These are phyloP conservation scores for Eupithecia dodoneata DNA, from an alignment of 2,888 invertebrate genomes.

Conservation along the genomic window DNA sequence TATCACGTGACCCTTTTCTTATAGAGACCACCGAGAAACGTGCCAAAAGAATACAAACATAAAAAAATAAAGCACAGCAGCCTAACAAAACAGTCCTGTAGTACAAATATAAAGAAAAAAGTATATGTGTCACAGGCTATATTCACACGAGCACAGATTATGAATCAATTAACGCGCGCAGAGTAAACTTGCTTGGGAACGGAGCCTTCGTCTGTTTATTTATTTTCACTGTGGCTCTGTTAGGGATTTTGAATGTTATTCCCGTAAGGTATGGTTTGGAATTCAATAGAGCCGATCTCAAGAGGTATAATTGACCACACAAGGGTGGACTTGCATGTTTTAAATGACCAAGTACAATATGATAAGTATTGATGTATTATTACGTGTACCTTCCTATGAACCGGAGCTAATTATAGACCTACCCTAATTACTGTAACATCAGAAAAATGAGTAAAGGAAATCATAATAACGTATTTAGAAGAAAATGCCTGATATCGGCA, in stretches of 20 bases:
- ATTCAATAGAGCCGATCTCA: background rate
- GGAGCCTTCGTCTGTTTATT: slow-evolving; percentile 51
- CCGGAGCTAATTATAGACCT: background rate
- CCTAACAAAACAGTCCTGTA: slow-evolving; percentile 71
- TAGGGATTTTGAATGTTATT: slow-evolving; percentile 22
- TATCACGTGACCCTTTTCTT: slow-evolving; percentile 35
- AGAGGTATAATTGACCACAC: slow-evolving; percentile 41
- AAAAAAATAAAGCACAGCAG: slow-evolving; percentile 61
- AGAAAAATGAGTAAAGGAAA: background rate
- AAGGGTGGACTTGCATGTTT: slow-evolving; percentile 30
- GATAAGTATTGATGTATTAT: background rate
- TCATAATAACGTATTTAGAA: background rate
- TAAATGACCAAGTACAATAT: slow-evolving; percentile 21
- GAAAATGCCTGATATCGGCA: background rate
- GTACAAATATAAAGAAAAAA: slow-evolving; percentile 50
- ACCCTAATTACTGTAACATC: background rate
- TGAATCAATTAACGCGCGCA: slow-evolving; percentile 72
- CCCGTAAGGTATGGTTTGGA: background rate
- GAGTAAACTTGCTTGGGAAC: slow-evolving; percentile 68
- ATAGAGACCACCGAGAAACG: slow-evolving; percentile 61
- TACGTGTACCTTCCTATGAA: background rate
- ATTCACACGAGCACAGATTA: slow-evolving; percentile 74
- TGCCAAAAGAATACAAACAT: slow-evolving; percentile 60
- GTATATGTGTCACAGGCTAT: slow-evolving; percentile 42
- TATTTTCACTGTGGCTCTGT: slow-evolving; percentile 35